Percentiles rank a stretch among this genome's conserved stretches.
Conservation (phyloP, 2,797 vertebrate genomes). For the Margarornis squamiger region DNA sequence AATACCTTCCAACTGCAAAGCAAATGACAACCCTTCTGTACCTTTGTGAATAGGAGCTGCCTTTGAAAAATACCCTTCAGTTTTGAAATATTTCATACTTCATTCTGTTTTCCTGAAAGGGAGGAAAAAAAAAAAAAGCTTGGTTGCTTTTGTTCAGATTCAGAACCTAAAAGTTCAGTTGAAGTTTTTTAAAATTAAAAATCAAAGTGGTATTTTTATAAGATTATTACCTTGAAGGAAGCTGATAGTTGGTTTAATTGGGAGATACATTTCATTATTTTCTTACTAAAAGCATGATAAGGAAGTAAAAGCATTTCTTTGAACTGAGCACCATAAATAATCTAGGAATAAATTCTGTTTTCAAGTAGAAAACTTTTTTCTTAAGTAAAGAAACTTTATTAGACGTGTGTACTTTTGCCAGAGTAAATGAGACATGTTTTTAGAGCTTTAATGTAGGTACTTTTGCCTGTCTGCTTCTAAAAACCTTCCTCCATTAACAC, state of each 20-base stretch:
- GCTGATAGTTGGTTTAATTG: background rate
- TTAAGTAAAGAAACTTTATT: background rate
- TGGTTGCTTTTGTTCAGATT: background rate
- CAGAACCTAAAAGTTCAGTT: background rate
- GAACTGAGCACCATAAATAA: background rate
- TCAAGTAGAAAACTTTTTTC: background rate
- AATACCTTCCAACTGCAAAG: background rate
- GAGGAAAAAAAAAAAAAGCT: background rate
- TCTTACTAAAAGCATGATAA: background rate
- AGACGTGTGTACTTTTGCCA: background rate
- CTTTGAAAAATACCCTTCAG: background rate
- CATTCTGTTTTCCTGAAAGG: background rate
- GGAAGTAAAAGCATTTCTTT: background rate
- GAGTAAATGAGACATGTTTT: background rate
- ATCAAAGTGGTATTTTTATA: background rate
- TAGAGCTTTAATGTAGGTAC: background rate
- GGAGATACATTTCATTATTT: background rate
- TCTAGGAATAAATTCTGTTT: background rate
- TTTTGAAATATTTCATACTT: background rate
- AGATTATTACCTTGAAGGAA: background rate
- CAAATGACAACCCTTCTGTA: background rate
- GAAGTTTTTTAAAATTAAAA: background rate
- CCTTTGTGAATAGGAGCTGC: background rate
- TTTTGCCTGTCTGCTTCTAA: background rate
- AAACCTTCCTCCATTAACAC: background rate